phyloP scores from a whole-genome alignment of 1,140 invertebrate species.

The Drosophila quadrilineata region DNA sequence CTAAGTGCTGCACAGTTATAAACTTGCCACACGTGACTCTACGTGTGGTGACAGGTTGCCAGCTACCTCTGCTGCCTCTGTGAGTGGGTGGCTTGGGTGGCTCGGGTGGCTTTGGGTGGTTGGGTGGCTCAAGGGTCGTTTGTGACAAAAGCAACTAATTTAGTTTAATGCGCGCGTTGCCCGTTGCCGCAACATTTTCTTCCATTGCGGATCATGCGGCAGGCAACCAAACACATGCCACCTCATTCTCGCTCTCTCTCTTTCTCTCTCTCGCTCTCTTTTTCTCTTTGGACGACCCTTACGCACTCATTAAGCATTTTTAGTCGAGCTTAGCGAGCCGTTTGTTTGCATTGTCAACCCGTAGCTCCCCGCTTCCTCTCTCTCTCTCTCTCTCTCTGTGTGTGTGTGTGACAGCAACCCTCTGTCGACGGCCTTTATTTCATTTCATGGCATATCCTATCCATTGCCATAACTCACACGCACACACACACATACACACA shows the following conservation, averaged over 20 bases:
- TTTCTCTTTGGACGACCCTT: constrained; percentile 20
- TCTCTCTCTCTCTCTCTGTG: background rate
- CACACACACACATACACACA: constrained; percentile 48
- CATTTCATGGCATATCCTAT: constrained; percentile 8
- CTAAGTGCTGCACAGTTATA: constrained; percentile 54
- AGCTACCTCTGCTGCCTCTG: background rate
- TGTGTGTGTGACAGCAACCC: too few species aligned
- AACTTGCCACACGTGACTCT: background rate
- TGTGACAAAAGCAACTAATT: constrained; percentile 77
- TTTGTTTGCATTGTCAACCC: constrained; percentile 73
- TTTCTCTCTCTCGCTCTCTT: background rate
- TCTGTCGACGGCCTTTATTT: constrained; percentile 9
- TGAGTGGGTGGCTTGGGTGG: background rate
- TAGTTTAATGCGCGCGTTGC: constrained; percentile 70
- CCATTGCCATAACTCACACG: constrained; percentile 51
- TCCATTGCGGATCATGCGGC: constrained; percentile 41
- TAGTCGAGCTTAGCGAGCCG: constrained; percentile 74
- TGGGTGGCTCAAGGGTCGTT: constrained; percentile 51
- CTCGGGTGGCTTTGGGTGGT: background rate
- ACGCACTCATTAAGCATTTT: constrained; percentile 76
- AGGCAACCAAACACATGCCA: constrained; percentile 8
- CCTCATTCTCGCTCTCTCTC: background rate
- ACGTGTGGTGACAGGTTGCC: constrained; percentile 1
- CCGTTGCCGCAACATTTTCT: constrained; percentile 69
- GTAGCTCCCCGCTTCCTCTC: background rate